phyloP scores from a whole-genome alignment of 2,797 vertebrate genomes.

The Mycteria americana region DNA sequence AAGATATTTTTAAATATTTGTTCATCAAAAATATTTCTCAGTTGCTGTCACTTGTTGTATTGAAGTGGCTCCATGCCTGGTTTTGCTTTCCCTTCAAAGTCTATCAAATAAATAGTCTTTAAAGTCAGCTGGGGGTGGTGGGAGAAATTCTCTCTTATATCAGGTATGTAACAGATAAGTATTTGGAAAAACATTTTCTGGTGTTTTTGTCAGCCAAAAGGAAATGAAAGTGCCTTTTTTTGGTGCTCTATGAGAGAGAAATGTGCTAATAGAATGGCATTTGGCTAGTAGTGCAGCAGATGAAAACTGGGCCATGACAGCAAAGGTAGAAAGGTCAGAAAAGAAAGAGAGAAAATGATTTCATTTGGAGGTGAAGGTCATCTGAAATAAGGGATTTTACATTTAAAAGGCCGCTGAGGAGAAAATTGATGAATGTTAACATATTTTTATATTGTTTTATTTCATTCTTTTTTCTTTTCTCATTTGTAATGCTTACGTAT shows the following conservation, averaged over 20 bases:
- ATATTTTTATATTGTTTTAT: slow-evolving; percentile 65
- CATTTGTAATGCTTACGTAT: slow-evolving; percentile 79
- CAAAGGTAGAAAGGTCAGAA: neutral
- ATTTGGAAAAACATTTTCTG: neutral
- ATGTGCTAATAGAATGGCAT: neutral
- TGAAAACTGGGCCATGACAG: neutral
- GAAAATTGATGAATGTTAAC: slow-evolving; percentile 60
- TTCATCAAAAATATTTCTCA: neutral
- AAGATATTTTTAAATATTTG: neutral
- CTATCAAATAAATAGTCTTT: neutral
- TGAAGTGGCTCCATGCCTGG: neutral
- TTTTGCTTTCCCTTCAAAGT: neutral
- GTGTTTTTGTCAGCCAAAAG: neutral
- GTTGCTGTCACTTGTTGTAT: neutral
- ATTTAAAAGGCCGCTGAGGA: slow-evolving; percentile 29
- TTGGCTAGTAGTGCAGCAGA: neutral
- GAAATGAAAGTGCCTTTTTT: neutral
- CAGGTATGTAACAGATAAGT: neutral
- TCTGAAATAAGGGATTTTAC: slow-evolving; percentile 34
- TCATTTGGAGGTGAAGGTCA: slow-evolving; percentile 5
- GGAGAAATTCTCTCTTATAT: neutral
- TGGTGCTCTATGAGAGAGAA: neutral
- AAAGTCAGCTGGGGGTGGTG: neutral
- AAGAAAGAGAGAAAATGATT: slow-evolving; percentile 4
- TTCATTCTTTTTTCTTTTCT: slow-evolving; percentile 71